phyloP scores from a whole-genome alignment of 1,140 invertebrate genomes.

The Drosophila nasuta region DNA sequence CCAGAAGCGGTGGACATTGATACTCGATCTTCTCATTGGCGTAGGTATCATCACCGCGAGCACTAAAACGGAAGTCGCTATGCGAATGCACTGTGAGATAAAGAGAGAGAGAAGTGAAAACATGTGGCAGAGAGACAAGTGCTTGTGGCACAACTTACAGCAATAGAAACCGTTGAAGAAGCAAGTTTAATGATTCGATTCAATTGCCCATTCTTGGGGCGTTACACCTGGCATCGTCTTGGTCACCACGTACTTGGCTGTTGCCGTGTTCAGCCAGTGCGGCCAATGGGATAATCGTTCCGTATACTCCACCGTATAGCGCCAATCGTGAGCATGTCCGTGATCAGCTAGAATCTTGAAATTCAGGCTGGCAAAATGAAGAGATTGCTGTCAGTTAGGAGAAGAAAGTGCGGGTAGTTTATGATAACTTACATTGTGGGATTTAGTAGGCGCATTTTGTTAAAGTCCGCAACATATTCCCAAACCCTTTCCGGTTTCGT shows the following conservation, averaged over 20 bases:
- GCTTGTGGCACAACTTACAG: slow-evolving; percentile 85
- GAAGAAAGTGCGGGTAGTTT: background rate
- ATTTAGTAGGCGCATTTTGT: slow-evolving; percentile 89
- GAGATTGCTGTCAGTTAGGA: background rate
- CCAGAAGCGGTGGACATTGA: slow-evolving; percentile 87
- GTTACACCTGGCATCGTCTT: slow-evolving; percentile 78
- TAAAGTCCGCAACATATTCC: slow-evolving; percentile 91
- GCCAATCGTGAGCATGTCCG: slow-evolving; percentile 89
- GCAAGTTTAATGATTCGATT: slow-evolving; percentile 88
- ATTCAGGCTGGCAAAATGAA: slow-evolving; percentile 85
- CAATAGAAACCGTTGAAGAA: slow-evolving; percentile 87
- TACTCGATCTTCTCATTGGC: slow-evolving; percentile 87
- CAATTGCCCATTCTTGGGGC: slow-evolving; percentile 86
- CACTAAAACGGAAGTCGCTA: slow-evolving; percentile 87
- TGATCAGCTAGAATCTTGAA: slow-evolving; percentile 88
- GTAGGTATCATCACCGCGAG: slow-evolving; percentile 85
- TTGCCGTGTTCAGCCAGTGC: slow-evolving; percentile 86
- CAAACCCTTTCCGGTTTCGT: slow-evolving; percentile 87
- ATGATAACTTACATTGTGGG: slow-evolving; percentile 88
- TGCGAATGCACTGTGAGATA: slow-evolving; percentile 86
- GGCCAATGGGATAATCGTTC: slow-evolving; percentile 89
- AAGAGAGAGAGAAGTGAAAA: background rate
- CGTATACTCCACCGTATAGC: slow-evolving; percentile 88
- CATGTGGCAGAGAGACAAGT: background rate
- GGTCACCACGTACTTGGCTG: slow-evolving; percentile 87